Percentiles rank a stretch among this genome's conserved stretches.
Conservation (phyloP, 2,888 invertebrate genomes). For the Lithophane leautieri region DNA sequence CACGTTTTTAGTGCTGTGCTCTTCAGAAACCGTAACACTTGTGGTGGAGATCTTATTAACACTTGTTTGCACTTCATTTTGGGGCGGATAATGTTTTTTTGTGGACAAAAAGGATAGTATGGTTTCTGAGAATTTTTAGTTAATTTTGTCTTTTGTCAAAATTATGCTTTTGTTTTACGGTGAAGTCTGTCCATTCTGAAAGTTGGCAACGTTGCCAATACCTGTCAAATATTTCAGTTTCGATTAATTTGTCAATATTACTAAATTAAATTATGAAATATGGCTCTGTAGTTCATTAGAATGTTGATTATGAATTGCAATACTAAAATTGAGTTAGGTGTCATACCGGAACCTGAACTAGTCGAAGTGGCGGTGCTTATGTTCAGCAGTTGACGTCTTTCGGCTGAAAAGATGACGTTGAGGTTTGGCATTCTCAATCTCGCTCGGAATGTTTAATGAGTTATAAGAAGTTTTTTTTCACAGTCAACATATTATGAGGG, state of each 20-base stretch:
- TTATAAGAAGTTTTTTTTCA: background rate
- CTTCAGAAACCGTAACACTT: conserved; percentile 55
- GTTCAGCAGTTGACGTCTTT: too few relatives aligned
- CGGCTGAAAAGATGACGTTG: too few relatives aligned
- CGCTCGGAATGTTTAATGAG: background rate
- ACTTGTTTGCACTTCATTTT: conserved; percentile 45
- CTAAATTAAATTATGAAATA: background rate
- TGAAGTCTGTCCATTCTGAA: background rate
- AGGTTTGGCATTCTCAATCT: background rate
- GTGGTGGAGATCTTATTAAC: conserved; percentile 38
- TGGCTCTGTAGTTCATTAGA: background rate
- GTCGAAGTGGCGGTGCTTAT: too few relatives aligned
- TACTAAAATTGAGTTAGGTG: background rate
- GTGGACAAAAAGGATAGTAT: background rate
- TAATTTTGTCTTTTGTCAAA: background rate
- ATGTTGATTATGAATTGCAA: background rate
- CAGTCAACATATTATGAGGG: background rate
- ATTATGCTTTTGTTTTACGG: background rate
- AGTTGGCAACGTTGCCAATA: background rate
- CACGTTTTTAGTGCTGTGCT: conserved; percentile 44
- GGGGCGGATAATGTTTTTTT: conserved; percentile 5
- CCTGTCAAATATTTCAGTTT: background rate
- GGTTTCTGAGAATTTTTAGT: background rate
- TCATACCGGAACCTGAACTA: too few relatives aligned
- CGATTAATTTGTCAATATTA: background rate